Evolutionary conservation across 2,888 invertebrate species (phyloP).

Genomic region (Itoplectis maculator): DNA sequence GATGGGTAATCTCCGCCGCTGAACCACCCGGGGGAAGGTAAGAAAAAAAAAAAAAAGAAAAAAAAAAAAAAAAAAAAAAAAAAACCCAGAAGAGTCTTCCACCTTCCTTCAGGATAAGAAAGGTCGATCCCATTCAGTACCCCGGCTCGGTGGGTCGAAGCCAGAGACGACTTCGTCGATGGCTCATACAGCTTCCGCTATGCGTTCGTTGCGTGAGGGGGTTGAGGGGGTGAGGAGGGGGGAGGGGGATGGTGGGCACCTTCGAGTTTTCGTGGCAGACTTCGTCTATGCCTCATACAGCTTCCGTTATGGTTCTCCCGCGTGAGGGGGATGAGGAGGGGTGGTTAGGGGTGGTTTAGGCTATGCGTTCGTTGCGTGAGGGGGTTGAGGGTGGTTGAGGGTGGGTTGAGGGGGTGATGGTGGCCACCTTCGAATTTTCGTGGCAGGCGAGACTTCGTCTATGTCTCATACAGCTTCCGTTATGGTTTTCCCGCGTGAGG

Average conservation of each 20-base stretch:
- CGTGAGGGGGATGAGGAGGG: conserved; percentile 17
- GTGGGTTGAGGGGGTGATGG: no score
- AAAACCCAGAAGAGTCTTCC: background rate
- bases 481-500: conserved; percentile 21
- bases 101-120: conserved; percentile 14
- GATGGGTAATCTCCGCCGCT: background rate
- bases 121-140: conserved; percentile 43
- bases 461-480: conserved; percentile 13
- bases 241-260: no score
- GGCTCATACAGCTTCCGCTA: conserved; percentile 15
- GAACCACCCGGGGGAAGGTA: background rate
- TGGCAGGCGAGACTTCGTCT: conserved; percentile 13
- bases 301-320: conserved; percentile 14
- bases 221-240: conserved; percentile 2
- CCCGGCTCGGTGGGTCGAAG: conserved; percentile 14
- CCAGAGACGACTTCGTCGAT: background rate
- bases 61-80: background rate
- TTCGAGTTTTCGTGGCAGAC: conserved; percentile 41
- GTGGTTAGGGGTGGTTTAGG: no score
- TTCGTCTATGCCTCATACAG: conserved; percentile 12
- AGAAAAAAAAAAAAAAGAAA: background rate
- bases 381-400: conserved; percentile 7
- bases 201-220: conserved; percentile 23
- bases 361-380: conserved; percentile 20
- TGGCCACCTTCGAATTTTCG: conserved; percentile 49